Evolutionary conservation across 2,797 vertebrate genomes (phyloP), one percentile per base, ranked within the genome.

Genomic region (Sebastes iracundus): DNA sequence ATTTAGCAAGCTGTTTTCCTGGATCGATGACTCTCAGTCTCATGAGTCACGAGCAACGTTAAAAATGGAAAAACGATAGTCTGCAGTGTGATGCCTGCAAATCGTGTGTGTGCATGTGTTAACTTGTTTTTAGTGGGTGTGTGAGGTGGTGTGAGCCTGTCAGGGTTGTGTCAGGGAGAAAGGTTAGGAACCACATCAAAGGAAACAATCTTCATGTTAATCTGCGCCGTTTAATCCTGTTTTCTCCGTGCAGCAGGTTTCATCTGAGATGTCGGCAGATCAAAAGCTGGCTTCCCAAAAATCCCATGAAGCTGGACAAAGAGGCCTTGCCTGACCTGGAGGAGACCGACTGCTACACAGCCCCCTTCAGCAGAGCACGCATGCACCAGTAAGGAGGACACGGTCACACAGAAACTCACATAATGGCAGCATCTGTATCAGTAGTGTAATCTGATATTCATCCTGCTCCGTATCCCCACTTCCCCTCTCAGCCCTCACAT

Each of bases 231-330:
- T 46, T 92, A 91, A 93, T 92, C 83, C 79, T 11, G 2, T 80
- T 72, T 72, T 81, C 20, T 71, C 49, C 78, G 27, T 86, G 20
- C 93, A 96, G 92, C 94, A 97, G 97, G 89, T 96, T 99, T 87
- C 97, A 99, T 92, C 94, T 96, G 88, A 97, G 96, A 83, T 97
- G 97, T 84, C 96, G 94, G 79, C 97, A 99, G 89, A 88, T 99
- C 66, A 99, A 98, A 90, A 98, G 97, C 38, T 99, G 98, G 98
- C 92, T 99, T 88, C 97, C 98, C 32, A 96, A 94, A 90, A 99
- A 99, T 90, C 99, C 99, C 4, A 99, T 99, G 99, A 97, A 99
- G 94, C 96, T 99, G 11, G 99, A 99, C 93, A 99, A 99, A 90
- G 97, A 98, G 87, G 97, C 97, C 0, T 91, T 99, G 67, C 99